These are phyloP conservation scores for Mercenaria mercenaria DNA, from an alignment of 1,140 invertebrate genomes.

Conservation along the genomic window DNA sequence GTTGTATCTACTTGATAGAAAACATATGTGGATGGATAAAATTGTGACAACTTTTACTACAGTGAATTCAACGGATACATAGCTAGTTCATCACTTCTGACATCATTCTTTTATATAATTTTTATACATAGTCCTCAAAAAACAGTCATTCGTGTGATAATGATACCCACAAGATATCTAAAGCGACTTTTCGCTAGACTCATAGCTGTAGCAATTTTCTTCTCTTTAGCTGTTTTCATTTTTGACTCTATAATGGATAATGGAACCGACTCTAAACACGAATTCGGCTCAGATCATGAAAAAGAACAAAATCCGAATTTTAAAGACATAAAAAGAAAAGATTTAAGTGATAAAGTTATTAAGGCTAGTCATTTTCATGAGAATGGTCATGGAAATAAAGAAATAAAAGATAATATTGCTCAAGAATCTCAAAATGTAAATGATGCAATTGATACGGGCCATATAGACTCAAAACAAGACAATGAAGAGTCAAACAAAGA, in stretches of 20 bases:
- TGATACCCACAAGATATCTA: not conserved
- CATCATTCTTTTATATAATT: no score
- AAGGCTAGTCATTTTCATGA: not conserved
- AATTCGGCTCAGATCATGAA: not conserved
- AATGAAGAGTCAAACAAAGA: not conserved
- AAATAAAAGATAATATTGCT: not conserved
- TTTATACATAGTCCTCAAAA: no score
- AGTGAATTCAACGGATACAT: no score
- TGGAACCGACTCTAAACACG: not conserved
- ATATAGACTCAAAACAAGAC: not conserved
- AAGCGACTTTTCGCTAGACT: not conserved
- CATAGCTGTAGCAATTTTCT: not conserved
- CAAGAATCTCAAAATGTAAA: conserved; percentile 18
- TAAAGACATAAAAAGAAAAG: not conserved
- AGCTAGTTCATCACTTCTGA: no score
- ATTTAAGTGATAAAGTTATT: not conserved
- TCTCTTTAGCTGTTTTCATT: not conserved
- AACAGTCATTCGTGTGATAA: no score
- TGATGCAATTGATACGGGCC: not conserved
- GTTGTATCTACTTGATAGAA: no score
- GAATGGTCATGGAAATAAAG: not conserved
- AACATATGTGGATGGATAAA: no score
- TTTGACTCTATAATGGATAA: not conserved
- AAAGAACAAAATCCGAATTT: not conserved
- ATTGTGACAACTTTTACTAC: no score